Evolutionary conservation across 2,888 invertebrate species (phyloP).

Genomic region (Smittia sp.): DNA sequence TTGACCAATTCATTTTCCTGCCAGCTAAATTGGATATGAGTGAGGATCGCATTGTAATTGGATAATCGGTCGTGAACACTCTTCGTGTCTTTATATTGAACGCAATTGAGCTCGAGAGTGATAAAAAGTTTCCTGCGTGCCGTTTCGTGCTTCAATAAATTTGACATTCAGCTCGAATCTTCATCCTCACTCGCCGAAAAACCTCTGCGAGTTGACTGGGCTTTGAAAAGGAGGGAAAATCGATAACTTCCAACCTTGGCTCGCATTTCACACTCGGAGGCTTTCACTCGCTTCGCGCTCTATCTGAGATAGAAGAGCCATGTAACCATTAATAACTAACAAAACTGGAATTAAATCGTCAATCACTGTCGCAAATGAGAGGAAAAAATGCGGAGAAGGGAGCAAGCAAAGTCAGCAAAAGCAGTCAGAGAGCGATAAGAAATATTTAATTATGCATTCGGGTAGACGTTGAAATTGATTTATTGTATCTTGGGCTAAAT

Average conservation of each 20-base stretch:
- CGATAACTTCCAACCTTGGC: conserved; percentile 1
- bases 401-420: too few relatives aligned
- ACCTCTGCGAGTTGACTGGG: too few relatives aligned
- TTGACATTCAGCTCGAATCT: too few relatives aligned
- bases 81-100: background rate
- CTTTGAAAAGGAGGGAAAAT: background rate
- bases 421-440: background rate
- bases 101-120: conserved; percentile 1
- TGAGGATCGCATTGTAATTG: background rate
- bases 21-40: conserved; percentile 5
- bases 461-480: conserved; percentile 8
- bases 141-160: background rate
- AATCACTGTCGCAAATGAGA: background rate
- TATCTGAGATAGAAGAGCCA: conserved; percentile 4
- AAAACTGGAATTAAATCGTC: conserved; percentile 8
- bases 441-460: conserved; percentile 8
- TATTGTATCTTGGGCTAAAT: background rate
- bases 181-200: too few relatives aligned
- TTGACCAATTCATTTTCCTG: conserved; percentile 4
- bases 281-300: too few relatives aligned
- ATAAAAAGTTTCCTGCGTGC: background rate
- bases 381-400: background rate
- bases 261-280: background rate
- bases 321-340: conserved; percentile 8
- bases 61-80: conserved; percentile 4